Evolutionary conservation across 2,888 invertebrate species (phyloP), one percentile per base, ranked within the genome.

Genomic region (Pollenia labialis): DNA sequence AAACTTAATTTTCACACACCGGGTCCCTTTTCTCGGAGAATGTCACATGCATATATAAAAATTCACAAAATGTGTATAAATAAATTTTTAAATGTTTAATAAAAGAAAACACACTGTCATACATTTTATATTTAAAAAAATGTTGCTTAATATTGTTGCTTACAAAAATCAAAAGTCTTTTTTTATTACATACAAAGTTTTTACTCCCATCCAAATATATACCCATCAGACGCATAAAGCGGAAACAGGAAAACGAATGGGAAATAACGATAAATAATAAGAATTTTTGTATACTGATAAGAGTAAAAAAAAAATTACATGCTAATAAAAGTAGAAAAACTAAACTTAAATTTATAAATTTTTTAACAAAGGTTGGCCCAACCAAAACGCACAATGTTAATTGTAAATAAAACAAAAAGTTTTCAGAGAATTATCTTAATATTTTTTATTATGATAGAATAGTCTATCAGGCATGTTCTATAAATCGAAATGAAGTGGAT

Each of bases 191-290:
- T 32, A 32, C 6, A 6, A 0, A 14, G 18, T 42, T 54, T 16
- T 40, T 16, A 60, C n/a, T 48, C 40, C 2, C 40, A 44, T 1
- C 0, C 16, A 62, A 40, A 6, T 9, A 58, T 16, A 40, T 6
- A 14, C 6, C 44, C 16, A 77, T 46, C 46, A 56, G n/a, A 2
- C 14, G 48, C 18, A 81, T 32, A 16, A 64, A 76, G 18, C 75
- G 81, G 72, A 85, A 81, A 85, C 75, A 75, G 75, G 60, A 76
- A 81, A 68, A 72, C 71, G 76, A 68, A 81, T 76, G 66, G 16
- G 12, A 72, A 44, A 74, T 44, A 50, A 66, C 40, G 68, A 56
- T 66, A 68, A 71, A 44, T 32, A 75, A 44, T n/a, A 80, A 74
- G 8, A 8, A 48, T 44, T 60, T 44, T 23, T 44, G 1, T n/a